phyloP scores from a whole-genome alignment of 2,888 invertebrate species.

The Drosophila histrio region DNA sequence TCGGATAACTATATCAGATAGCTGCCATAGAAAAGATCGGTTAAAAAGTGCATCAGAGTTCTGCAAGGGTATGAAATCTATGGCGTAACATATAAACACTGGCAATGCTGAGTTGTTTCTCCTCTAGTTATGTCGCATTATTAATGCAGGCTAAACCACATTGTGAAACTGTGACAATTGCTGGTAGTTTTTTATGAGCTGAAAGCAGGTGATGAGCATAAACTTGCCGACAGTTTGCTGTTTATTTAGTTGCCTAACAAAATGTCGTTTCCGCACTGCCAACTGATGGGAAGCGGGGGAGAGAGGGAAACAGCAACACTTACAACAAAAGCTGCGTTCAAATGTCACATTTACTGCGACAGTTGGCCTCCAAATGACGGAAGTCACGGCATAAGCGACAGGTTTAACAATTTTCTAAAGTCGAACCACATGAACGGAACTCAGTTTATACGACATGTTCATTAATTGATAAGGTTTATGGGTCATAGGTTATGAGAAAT shows the following conservation, averaged over 20 bases:
- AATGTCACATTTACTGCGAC: conserved; percentile 1
- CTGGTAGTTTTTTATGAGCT: conserved; percentile 18
- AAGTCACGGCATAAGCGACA: conserved; percentile 56
- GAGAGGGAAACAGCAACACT: conserved; percentile 1
- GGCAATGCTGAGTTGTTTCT: conserved; percentile 4
- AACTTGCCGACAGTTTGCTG: conserved; percentile 5
- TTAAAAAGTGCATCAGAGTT: no score
- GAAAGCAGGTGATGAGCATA: conserved; percentile 13
- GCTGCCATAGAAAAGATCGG: no score
- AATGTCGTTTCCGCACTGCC: conserved; percentile 35
- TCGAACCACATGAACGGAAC: conserved; percentile 11
- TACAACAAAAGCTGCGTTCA: conserved; percentile 2
- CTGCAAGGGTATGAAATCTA: no score
- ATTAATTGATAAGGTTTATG: conserved; percentile 55
- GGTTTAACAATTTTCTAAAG: conserved; percentile 15
- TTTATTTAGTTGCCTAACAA: conserved; percentile 26
- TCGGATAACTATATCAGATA: no score
- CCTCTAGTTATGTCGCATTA: not conserved
- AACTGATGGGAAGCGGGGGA: not conserved
- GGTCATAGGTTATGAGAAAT: conserved; percentile 5
- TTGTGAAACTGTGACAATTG: conserved; percentile 5
- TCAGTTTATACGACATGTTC: conserved; percentile 42
- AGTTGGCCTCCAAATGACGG: conserved; percentile 29
- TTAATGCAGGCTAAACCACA: conserved; percentile 6
- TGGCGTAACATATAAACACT: no score